phyloP scores from a whole-genome alignment of 2,888 invertebrate species.

The Acrobasis repandana region DNA sequence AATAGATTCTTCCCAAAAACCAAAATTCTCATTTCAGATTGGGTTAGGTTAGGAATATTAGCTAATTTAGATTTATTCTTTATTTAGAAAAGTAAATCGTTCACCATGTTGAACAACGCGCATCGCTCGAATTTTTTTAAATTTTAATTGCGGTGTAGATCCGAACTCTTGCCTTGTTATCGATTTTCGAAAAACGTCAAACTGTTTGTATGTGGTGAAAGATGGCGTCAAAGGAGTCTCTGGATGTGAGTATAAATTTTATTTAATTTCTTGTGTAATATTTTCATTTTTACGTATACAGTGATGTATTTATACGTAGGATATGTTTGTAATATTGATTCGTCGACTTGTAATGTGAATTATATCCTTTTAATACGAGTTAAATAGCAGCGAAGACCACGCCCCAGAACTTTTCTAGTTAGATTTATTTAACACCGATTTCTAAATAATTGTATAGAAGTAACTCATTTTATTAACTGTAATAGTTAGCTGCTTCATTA shows the following conservation, averaged over 20 bases:
- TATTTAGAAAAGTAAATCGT: too few species aligned
- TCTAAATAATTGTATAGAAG: background rate
- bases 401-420: slow-evolving; percentile 48
- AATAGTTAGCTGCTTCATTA: background rate
- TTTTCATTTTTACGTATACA: slow-evolving; percentile 22
- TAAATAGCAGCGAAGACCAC: slow-evolving; percentile 49
- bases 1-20: too few species aligned
- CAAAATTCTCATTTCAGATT: too few species aligned
- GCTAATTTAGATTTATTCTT: too few species aligned
- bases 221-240: slow-evolving; percentile 82
- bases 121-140: too few species aligned
- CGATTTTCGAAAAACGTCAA: slow-evolving; percentile 65
- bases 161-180: slow-evolving; percentile 59
- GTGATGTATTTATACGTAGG: slow-evolving; percentile 21
- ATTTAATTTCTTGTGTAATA: slow-evolving; percentile 34
- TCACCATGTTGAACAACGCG: too few species aligned
- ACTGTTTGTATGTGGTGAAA: slow-evolving; percentile 78
- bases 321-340: slow-evolving; percentile 25
- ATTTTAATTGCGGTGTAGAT: slow-evolving; percentile 34
- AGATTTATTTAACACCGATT: slow-evolving; percentile 7
- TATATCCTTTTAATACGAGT: slow-evolving; percentile 1
- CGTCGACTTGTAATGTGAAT: slow-evolving; percentile 22
- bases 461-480: background rate
- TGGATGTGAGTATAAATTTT: slow-evolving; percentile 71
- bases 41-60: too few species aligned